Base-by-base conservation (phyloP, 2,797 vertebrate genomes). In the Aotus griseimembra region DNA sequence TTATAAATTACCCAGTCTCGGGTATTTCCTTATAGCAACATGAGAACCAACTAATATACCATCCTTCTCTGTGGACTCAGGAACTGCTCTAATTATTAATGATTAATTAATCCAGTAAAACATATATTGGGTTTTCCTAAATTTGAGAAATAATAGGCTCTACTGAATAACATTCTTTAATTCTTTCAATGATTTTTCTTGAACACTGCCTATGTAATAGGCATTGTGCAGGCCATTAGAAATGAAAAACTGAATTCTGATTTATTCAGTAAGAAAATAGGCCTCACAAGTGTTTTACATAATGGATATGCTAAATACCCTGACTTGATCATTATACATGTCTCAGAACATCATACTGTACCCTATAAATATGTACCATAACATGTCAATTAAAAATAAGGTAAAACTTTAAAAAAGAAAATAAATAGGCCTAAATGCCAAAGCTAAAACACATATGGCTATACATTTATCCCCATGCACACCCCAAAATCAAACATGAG, bases 61-160 rank as follows among this genome's bases (percentile, higher is more conserved):
- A 33, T 50, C 50, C n/a, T 86, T 92, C 61, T 86, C n/a, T 26
- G 2, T 12, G 3, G 39, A 95, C 76, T 95, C 73, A 88, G 41
- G 44, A 95, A 44, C 80, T 61, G 2, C 55, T 55, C 48, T 57
- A 39, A 83, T 80, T 41, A 52, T 58, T 64, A 46, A 67, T 88
- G 55, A 86, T 86, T 80, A 93, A 91, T 87, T 70, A 97, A 83
- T 22, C 33, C 52, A 93, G 22, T 76, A 79, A 92, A 85, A 64
- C 50, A 33, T 72, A 46, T 83, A 57, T 75, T 64, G 20, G 19
- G 22, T 92, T 88, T 97, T 89, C 67, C 55, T 81, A 73, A 93
- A 81, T 88, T 44, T 90, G 70, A 96, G 50, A 46, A 11, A 41
- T 15, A 95, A 4, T 77, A 93, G 94, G 39, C 11, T 28, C 58